phyloP scores from a whole-genome alignment of 2,797 vertebrate genomes.

The Eospalax fontanierii region DNA sequence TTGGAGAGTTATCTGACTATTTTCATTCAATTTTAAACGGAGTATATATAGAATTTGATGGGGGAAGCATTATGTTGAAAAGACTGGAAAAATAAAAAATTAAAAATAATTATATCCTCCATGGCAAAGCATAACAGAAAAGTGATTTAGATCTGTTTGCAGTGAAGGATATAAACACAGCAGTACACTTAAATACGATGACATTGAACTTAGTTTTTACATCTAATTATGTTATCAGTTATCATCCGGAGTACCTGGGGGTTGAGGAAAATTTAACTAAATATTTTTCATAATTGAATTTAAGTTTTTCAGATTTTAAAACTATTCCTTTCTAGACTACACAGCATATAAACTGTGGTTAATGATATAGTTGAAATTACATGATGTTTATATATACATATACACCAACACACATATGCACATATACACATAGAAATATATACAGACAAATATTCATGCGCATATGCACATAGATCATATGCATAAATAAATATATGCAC shows the following conservation, averaged over 20 bases:
- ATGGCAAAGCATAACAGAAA: not conserved
- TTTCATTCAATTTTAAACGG: not conserved
- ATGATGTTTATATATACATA: too few relatives aligned
- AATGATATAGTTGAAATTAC: too few relatives aligned
- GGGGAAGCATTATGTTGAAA: not conserved
- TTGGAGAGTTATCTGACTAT: not conserved
- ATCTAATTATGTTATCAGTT: not conserved
- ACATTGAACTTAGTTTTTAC: not conserved
- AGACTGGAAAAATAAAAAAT: not conserved
- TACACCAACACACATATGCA: too few relatives aligned
- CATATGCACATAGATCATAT: too few relatives aligned
- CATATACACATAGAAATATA: too few relatives aligned
- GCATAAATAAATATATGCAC: too few relatives aligned
- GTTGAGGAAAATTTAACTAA: not conserved
- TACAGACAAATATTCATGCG: too few relatives aligned
- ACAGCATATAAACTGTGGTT: too few relatives aligned
- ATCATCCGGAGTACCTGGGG: not conserved
- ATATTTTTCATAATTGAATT: not conserved
- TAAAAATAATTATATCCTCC: accelerated
- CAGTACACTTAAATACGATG: not conserved
- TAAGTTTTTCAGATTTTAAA: not conserved
- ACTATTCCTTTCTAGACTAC: too few relatives aligned
- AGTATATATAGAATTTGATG: not conserved
- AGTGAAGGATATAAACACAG: not conserved
- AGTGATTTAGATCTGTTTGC: not conserved